Evolutionary conservation across 2,113 vertebrate species (phyloP), one percentile per base, ranked within the genome.

Genomic region (Callocephalon fimbriatum): DNA sequence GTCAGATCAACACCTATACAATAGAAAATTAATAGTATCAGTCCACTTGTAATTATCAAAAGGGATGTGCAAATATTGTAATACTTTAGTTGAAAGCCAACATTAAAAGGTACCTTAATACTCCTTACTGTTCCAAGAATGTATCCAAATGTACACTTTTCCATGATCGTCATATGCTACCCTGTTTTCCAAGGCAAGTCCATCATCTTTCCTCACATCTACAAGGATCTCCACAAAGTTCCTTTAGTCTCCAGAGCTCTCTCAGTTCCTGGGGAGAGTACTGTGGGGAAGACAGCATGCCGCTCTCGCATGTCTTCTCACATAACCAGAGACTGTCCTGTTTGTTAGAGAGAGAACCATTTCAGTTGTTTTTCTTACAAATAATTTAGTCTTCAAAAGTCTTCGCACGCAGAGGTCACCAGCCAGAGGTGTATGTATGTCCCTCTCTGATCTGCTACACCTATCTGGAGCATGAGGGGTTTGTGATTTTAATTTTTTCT

Each of bases 211-310:
- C 98, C 61, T 98, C 98, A 85, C 99, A 99, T 37, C 94, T 98
- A 51, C 99, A 99, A 22, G 99, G 99, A 84, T 99, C 98, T 23
- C 99, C 99, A 11, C 99, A 99, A 42, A 70, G 67, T 56, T 98
- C 98, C 97, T 99, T 99, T 73, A 98, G 92, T 75, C 95, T 97
- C 99, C 99, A 99, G 38, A 99, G 98, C 42, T 95, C 75, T 2
- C 47, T 89, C 58, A 99, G 98, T 94, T 99, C 99, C 88, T 98
- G 97, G 1, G 99, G 97, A 1, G 99, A 99, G 90, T 99, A 99
- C 93, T 99, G 99, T 4, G 99, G 99, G 12, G 99, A 99, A 18
- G 99, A 99, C 90, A 99, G 96, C 99, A 99, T 99, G 51, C 99
- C 99, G 16, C 98, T 90, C 86, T 98, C 98, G 25, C 99, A 99